Base-by-base conservation (phyloP, 2,113 vertebrate genomes). In the Leptocoma aspasia region DNA sequence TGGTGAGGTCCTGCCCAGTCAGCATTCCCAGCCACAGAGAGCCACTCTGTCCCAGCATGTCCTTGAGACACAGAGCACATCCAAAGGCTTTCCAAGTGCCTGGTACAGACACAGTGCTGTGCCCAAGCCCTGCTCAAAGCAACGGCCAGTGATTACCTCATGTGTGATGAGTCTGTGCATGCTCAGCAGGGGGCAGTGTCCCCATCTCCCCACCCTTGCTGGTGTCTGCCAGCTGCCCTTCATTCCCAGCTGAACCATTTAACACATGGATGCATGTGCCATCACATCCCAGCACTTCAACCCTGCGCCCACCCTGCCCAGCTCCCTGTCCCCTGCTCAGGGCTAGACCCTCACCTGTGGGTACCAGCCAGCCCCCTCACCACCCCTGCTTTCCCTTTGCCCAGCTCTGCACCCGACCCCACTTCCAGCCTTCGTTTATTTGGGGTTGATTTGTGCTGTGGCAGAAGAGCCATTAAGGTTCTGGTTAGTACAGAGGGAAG, bases 211-310 rank as follows among this genome's bases (percentile, higher is more conserved):
- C 30, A 11, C 2, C 41, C 56, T 66, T 49, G 28, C 68, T 63
- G 56, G 18, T 42, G 7, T 42, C 56, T 76, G 54, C 41, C 66
- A 63, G 39, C 24, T 61, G 60, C 39, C n/a, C 30, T 65, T 31
- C 54, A 56, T 15, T 64, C 39, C 44, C 21, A 39, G 20, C 15
- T 79, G 61, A 52, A 10, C 35, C 27, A 13, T 57, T 63, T 8
- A 33, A 75, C 84, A 24, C 21, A 3, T 0, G 13, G 33, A 10
- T 72, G 18, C 35, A 9, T 0, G 1, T 52, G 15, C 15, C 44
- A 28, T 13, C 42, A 9, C 65, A 13, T 10, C 20, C 37, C 57
- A 71, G 42, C 35, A 22, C 37, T 24, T 44, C 56, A 30, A 6
- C 39, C 22, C 19, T 16, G 26, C n/a, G 37, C 21, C 42, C 66